A percentile compares a stretch with the other conserved stretches of the same genome.
phyloP scores from a whole-genome alignment of 2,888 invertebrate genomes.

The Cerastis leucographa region DNA sequence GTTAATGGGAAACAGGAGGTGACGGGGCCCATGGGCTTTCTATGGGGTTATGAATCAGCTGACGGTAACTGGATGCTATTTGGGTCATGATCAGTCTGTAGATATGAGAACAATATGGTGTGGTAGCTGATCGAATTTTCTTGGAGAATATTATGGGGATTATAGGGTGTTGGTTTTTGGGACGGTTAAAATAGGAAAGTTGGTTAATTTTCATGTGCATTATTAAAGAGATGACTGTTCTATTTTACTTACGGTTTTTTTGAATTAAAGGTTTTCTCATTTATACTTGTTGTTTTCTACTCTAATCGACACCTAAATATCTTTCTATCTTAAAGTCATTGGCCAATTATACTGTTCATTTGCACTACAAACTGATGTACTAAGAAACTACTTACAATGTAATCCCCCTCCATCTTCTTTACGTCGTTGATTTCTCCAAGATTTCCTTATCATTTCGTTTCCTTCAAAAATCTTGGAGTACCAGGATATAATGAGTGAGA shows the following conservation, averaged over 20 bases:
- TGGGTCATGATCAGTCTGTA: conserved; percentile 38
- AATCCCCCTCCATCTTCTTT: background rate
- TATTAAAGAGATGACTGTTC: background rate
- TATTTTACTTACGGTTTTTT: background rate
- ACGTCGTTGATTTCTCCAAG: conserved; percentile 25
- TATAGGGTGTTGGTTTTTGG: background rate
- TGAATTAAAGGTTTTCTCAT: background rate
- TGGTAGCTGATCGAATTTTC: conserved; percentile 6
- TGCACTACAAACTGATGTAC: background rate
- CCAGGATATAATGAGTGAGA: conserved; percentile 71
- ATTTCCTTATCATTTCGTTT: conserved; percentile 48
- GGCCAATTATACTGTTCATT: background rate
- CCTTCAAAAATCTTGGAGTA: conserved; percentile 56
- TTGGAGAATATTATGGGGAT: background rate
- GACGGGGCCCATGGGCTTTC: conserved; percentile 45
- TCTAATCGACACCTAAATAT: background rate
- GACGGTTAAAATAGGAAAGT: background rate
- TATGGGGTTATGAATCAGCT: conserved; percentile 55
- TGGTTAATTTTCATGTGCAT: background rate
- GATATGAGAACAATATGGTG: conserved; percentile 32
- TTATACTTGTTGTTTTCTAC: background rate
- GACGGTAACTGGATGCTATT: conserved; percentile 36
- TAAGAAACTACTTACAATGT: background rate
- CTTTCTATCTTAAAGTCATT: background rate
- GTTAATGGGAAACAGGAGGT: conserved; percentile 59